phyloP scores from a whole-genome alignment of 2,888 invertebrate genomes.

The Hydriomena furcata region DNA sequence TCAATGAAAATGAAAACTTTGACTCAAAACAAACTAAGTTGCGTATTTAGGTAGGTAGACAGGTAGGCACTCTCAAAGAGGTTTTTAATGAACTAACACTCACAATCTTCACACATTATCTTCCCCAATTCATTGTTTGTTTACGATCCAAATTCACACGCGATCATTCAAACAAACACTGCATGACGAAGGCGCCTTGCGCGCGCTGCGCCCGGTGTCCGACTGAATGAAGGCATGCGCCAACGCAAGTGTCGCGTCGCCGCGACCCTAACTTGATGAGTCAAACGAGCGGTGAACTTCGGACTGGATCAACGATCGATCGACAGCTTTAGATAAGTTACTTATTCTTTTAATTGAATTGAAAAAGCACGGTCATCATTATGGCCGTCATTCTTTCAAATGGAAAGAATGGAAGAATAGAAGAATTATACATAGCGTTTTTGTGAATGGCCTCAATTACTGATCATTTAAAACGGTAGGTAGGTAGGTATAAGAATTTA shows the following conservation, averaged over 20 bases:
- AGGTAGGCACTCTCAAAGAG: too few species aligned
- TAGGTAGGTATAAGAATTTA: too few species aligned
- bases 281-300: conserved; percentile 16
- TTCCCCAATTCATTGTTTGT: conserved; percentile 6
- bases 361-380: not conserved
- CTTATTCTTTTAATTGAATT: too few species aligned
- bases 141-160: conserved; percentile 20
- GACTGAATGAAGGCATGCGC: conserved; percentile 33
- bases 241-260: conserved; percentile 30
- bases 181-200: conserved; percentile 56
- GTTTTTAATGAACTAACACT: not conserved
- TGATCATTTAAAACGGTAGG: too few species aligned
- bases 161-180: conserved; percentile 22
- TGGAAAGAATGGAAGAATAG: too few species aligned
- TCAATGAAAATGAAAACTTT: too few species aligned
- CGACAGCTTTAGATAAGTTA: not conserved
- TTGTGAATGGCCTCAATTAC: too few species aligned
- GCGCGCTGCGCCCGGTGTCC: conserved; percentile 66
- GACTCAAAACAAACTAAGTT: too few species aligned
- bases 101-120: conserved; percentile 1
- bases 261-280: conserved; percentile 11
- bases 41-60: too few species aligned
- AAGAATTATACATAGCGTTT: too few species aligned
- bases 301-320: conserved; percentile 4
- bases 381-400: too few species aligned